Percentiles rank a stretch among this genome's conserved stretches.
Evolutionary conservation across 1,140 invertebrate genomes (phyloP).

Genomic region (Drosophila ananassae): DNA sequence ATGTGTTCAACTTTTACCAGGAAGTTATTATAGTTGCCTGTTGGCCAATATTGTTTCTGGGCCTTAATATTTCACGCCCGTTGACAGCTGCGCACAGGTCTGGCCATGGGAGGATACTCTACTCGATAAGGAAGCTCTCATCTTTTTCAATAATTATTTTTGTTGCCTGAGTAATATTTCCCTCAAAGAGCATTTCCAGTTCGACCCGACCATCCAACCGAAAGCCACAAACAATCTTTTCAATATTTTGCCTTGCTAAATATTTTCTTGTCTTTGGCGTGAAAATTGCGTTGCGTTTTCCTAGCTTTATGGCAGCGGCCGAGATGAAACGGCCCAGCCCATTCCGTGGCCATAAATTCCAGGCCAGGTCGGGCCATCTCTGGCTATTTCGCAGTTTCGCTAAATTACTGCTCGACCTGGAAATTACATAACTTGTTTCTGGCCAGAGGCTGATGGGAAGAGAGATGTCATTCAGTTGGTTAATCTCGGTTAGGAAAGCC

Average conservation of each 20-base stretch:
- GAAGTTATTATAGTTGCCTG: slow-evolving; percentile 65
- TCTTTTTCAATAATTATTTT: background rate
- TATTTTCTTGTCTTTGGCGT: slow-evolving; percentile 35
- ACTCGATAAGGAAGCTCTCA: too few relatives aligned
- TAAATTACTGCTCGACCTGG: slow-evolving; percentile 28
- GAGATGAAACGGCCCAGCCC: slow-evolving; percentile 27
- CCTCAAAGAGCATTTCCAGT: slow-evolving; percentile 8
- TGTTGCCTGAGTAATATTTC: background rate
- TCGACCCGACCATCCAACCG: background rate
- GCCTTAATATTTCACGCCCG: slow-evolving; percentile 44
- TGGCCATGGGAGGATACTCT: slow-evolving; percentile 49
- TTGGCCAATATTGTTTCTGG: slow-evolving; percentile 42
- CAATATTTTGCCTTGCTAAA: slow-evolving; percentile 38
- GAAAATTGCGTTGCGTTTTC: slow-evolving; percentile 66
- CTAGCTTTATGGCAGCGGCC: slow-evolving; percentile 35
- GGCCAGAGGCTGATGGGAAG: slow-evolving; percentile 34
- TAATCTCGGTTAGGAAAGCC: slow-evolving; percentile 47
- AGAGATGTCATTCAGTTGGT: slow-evolving; percentile 57
- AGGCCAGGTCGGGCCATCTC: slow-evolving; percentile 43
- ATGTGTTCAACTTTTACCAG: slow-evolving; percentile 71
- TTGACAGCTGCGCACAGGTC: slow-evolving; percentile 59
- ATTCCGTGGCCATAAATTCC: slow-evolving; percentile 51
- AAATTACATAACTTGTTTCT: slow-evolving; percentile 68
- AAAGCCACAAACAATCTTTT: background rate
- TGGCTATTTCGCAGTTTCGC: slow-evolving; percentile 40